Evolutionary conservation across 2,797 vertebrate species (phyloP).

Genomic region (Tadarida brasiliensis): DNA sequence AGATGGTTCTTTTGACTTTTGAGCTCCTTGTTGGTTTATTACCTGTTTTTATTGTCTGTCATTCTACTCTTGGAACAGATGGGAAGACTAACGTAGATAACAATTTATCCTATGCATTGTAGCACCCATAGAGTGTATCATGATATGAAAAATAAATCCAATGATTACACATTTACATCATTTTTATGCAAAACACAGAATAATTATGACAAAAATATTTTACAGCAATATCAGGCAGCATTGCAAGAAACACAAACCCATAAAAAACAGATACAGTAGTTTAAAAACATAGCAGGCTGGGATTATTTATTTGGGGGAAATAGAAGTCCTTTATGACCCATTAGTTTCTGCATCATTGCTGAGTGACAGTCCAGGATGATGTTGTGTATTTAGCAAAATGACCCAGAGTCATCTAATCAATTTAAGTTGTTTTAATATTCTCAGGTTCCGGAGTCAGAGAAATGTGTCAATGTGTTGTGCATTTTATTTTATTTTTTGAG

Average conservation of each 20-base stretch:
- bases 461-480: constrained; percentile 54
- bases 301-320: constrained; percentile 58
- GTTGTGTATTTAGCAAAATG: constrained; percentile 68
- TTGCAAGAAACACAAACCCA: constrained; percentile 35
- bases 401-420: constrained; percentile 61
- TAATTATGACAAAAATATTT: background rate
- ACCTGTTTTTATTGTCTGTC: background rate
- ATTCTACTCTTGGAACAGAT: background rate
- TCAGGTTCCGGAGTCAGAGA: constrained; percentile 64
- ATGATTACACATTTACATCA: background rate
- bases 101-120: background rate
- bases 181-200: constrained; percentile 5
- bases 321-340: constrained; percentile 53
- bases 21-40: background rate
- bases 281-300: constrained; percentile 43
- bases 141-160: background rate
- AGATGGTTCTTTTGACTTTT: background rate
- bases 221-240: background rate
- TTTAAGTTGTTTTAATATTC: constrained; percentile 74
- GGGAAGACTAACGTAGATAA: background rate
- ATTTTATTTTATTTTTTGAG: constrained; percentile 8
- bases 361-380: constrained; percentile 26
- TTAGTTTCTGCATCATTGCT: constrained; percentile 63
- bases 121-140: background rate
- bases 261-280: constrained; percentile 35